phyloP scores from a whole-genome alignment of 2,113 vertebrate species.

The Peromyscus leucopus region DNA sequence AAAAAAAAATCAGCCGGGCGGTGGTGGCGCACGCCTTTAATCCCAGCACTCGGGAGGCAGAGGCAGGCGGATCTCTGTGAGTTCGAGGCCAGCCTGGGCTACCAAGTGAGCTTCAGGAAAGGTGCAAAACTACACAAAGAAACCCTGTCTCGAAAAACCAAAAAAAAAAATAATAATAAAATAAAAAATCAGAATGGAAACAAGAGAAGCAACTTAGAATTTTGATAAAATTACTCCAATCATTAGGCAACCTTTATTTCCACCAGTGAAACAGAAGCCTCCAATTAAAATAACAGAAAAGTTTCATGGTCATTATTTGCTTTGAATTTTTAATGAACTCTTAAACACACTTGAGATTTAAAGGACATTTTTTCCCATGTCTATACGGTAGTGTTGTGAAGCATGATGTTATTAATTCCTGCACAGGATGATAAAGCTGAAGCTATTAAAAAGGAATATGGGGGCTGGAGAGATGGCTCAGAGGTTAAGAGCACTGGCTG shows the following conservation, averaged over 20 bases:
- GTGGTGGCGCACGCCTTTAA: no score
- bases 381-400: neutral
- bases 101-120: no score
- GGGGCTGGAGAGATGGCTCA: no score
- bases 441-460: neutral
- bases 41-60: no score
- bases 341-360: slow-evolving; percentile 18
- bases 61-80: no score
- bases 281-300: slow-evolving; percentile 7
- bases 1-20: no score
- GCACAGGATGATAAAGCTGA: neutral
- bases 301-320: neutral
- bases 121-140: no score
- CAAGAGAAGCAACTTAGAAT: slow-evolving; percentile 11
- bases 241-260: neutral
- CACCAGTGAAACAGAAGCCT: neutral
- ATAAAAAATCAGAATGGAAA: slow-evolving; percentile 27
- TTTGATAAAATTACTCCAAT: slow-evolving; percentile 41
- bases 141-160: no score
- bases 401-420: slow-evolving; percentile 2
- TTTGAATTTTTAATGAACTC: slow-evolving; percentile 36
- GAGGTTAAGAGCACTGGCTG: no score
- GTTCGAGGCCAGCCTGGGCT: no score
- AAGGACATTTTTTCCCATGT: neutral
- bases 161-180: no score